phyloP scores from a whole-genome alignment of 92 coral and sea anemone species.

The Scolanthus callimorphus region DNA sequence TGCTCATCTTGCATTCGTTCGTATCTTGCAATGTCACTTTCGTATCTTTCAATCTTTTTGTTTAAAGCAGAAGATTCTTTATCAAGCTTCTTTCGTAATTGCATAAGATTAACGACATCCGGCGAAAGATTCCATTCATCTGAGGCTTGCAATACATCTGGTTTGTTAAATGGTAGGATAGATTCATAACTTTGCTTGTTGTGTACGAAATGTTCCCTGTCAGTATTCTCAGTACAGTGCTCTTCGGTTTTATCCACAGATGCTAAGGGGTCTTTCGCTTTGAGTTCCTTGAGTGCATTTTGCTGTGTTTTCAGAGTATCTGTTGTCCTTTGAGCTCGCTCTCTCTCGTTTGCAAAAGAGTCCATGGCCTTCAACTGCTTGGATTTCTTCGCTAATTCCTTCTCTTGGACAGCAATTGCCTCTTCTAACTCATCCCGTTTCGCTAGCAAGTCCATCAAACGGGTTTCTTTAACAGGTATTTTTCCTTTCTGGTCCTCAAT shows the following conservation, averaged over 20 bases:
- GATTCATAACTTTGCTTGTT: no score
- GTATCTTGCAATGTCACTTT: constrained; percentile 32
- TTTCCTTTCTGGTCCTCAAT: constrained; percentile 31
- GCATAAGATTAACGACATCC: constrained; percentile 16
- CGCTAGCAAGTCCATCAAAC: constrained; percentile 31
- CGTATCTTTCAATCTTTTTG: constrained; percentile 18
- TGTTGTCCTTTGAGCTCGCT: background rate
- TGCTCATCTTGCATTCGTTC: constrained; percentile 47
- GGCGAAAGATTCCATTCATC: constrained; percentile 9
- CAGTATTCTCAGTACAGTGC: no score
- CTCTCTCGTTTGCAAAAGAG: constrained; percentile 1
- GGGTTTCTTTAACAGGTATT: constrained; percentile 15
- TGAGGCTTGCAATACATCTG: background rate
- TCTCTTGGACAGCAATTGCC: constrained; percentile 29
- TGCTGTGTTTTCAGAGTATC: constrained; percentile 9
- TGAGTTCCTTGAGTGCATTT: constrained; percentile 4
- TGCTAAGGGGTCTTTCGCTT: background rate
- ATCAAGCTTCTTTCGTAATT: constrained; percentile 14
- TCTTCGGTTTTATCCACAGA: background rate
- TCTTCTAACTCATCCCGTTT: constrained; percentile 61
- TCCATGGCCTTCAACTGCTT: constrained; percentile 14
- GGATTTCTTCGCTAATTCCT: constrained; percentile 16
- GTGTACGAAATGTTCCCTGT: no score
- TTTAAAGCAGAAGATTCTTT: constrained; percentile 6
- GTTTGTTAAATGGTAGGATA: no score